phyloP scores from a whole-genome alignment of 2,797 vertebrate genomes.

The Pelochelys cantorii region DNA sequence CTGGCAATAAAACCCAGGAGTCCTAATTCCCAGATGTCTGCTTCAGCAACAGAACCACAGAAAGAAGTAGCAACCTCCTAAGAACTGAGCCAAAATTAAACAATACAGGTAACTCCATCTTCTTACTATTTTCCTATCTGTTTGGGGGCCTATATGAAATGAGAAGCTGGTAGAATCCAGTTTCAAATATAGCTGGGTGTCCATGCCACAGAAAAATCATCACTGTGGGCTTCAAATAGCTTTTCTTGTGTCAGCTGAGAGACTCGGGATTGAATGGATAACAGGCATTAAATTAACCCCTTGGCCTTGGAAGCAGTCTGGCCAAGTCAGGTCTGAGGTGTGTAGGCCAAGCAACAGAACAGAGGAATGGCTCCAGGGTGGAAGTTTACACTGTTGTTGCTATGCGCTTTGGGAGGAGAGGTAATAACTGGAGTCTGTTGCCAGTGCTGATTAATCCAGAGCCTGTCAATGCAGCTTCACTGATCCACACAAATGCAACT shows the following conservation, averaged over 20 bases:
- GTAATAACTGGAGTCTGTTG: neutral
- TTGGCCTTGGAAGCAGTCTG: neutral
- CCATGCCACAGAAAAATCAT: neutral
- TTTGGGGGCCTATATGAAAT: neutral
- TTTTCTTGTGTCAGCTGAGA: neutral
- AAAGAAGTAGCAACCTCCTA: neutral
- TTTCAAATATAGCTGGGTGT: neutral
- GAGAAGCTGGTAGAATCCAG: neutral
- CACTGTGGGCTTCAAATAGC: too few species aligned
- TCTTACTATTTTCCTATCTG: neutral
- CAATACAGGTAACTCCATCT: conserved; percentile 13
- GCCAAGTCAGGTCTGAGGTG: neutral
- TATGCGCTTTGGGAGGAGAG: neutral
- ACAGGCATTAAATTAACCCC: neutral
- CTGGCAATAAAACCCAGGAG: neutral
- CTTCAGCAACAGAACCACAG: neutral
- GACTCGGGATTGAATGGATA: neutral
- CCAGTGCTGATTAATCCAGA: fast-evolving
- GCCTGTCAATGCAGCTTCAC: neutral
- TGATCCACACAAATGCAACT: fast-evolving
- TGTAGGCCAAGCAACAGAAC: fast-evolving
- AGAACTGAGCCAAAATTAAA: conserved; percentile 20
- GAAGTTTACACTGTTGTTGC: neutral
- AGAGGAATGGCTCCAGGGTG: fast-evolving
- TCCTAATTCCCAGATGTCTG: neutral